These are phyloP conservation scores for Epinephelus moara DNA, from an alignment of 2,113 vertebrate genomes.

Conservation along the genomic window DNA sequence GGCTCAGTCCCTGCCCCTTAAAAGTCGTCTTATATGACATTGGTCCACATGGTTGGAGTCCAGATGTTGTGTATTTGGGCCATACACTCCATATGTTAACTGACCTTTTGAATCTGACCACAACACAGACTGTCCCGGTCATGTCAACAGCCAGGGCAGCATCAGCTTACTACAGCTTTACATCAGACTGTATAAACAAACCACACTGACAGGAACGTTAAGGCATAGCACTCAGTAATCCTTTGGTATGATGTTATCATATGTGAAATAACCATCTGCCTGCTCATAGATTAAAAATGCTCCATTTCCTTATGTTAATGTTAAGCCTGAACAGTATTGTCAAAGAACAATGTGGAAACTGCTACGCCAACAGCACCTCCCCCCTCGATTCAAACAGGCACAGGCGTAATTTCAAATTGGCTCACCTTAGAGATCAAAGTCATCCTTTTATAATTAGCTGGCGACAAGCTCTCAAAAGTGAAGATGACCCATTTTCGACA, in stretches of 20 bases:
- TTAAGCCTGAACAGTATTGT: background rate
- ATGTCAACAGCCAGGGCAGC: constrained; percentile 49
- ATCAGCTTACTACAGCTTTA: background rate
- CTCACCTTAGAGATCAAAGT: constrained; percentile 72
- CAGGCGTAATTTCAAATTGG: constrained; percentile 55
- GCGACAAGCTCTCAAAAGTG: constrained; percentile 56
- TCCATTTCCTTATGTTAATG: constrained; percentile 10
- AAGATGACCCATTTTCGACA: constrained; percentile 74
- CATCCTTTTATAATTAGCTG: constrained; percentile 72
- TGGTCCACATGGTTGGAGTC: constrained; percentile 18
- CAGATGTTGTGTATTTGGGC: constrained; percentile 55
- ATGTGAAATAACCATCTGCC: constrained; percentile 10
- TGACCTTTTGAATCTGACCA: constrained; percentile 48
- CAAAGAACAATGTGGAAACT: constrained; percentile 17
- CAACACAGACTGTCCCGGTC: constrained; percentile 28
- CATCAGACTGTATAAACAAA: constrained; percentile 20
- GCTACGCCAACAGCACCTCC: constrained; percentile 10
- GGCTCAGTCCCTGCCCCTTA: too few species aligned
- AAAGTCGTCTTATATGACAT: constrained; percentile 23
- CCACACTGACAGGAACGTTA: constrained; percentile 2
- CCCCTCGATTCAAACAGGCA: constrained; percentile 34
- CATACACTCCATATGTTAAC: constrained; percentile 54
- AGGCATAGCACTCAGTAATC: constrained; percentile 4
- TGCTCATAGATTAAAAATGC: constrained; percentile 10
- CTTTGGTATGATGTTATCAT: background rate